Percentiles rank a stretch among this genome's conserved stretches.
Evolutionary conservation across 2,113 vertebrate species (phyloP).

Genomic region (Azemiops feae): DNA sequence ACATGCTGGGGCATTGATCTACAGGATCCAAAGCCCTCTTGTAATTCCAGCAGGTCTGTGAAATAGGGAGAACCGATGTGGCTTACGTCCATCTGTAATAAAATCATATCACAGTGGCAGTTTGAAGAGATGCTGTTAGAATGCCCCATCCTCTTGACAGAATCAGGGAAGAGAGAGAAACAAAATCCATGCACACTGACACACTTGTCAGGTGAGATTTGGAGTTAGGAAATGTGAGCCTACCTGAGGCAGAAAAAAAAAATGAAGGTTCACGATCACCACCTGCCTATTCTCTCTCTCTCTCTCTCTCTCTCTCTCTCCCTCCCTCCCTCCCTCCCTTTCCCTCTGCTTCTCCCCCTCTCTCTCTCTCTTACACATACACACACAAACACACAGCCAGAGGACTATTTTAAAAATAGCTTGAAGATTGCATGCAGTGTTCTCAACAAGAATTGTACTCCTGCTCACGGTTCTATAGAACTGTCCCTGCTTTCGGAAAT

Average conservation of each 20-base stretch:
- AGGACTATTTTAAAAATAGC: background rate
- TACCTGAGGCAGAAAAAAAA: background rate
- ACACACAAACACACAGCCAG: background rate
- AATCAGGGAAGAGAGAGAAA: background rate
- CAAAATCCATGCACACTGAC: background rate
- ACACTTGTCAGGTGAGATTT: background rate
- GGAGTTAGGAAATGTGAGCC: background rate
- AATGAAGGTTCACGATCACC: too few relatives aligned
- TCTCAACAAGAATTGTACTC: background rate
- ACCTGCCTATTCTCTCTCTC: background rate
- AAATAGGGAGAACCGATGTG: background rate
- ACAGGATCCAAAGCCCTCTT: background rate
- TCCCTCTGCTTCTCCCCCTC: too few relatives aligned
- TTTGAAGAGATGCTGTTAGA: background rate
- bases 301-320: too few relatives aligned
- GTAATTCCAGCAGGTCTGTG: background rate
- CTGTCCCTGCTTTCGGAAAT: background rate
- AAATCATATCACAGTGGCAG: background rate
- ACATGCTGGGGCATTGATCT: background rate
- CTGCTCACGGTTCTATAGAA: background rate
- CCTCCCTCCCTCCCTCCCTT: too few relatives aligned
- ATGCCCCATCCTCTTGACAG: background rate
- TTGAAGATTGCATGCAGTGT: background rate
- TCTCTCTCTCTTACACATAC: background rate
- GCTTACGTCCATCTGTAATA: background rate